phyloP scores from a whole-genome alignment of 2,888 invertebrate genomes.

The Clostera curtula region DNA sequence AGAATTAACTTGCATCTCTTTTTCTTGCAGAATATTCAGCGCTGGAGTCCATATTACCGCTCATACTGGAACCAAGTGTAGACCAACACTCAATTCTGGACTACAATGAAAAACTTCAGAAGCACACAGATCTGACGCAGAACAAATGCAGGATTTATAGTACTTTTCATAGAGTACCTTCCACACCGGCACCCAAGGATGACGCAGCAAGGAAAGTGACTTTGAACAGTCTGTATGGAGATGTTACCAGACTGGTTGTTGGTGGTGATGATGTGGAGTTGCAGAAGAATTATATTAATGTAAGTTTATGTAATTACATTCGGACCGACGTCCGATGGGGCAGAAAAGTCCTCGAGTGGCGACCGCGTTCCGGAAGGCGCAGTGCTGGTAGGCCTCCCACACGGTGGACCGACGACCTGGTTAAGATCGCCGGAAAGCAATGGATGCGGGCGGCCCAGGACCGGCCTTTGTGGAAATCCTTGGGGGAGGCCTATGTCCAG shows the following conservation, averaged over 20 bases:
- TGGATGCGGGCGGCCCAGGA: too few relatives aligned
- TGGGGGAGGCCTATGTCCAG: too few relatives aligned
- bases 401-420: too few relatives aligned
- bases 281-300: slow-evolving; percentile 35
- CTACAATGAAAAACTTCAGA: slow-evolving; percentile 50
- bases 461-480: too few relatives aligned
- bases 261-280: slow-evolving; percentile 16
- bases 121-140: slow-evolving; percentile 30
- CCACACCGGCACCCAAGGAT: slow-evolving; percentile 21
- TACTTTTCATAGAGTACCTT: slow-evolving; percentile 42
- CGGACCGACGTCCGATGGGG: too few relatives aligned
- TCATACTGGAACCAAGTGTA: slow-evolving; percentile 35
- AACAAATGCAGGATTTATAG: slow-evolving; percentile 46
- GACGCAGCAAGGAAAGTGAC: slow-evolving; percentile 13
- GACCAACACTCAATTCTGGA: slow-evolving; percentile 39
- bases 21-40: slow-evolving; percentile 37
- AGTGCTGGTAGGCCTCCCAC: too few relatives aligned
- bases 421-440: too few relatives aligned
- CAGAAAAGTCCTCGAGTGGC: too few relatives aligned
- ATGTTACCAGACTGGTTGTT: slow-evolving; percentile 37
- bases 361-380: too few relatives aligned
- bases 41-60: slow-evolving; percentile 32
- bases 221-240: slow-evolving; percentile 35
- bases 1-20: background rate
- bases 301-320: slow-evolving; percentile 23